Conservation (phyloP, 2,888 invertebrate genomes). For the Nomada fucata region DNA sequence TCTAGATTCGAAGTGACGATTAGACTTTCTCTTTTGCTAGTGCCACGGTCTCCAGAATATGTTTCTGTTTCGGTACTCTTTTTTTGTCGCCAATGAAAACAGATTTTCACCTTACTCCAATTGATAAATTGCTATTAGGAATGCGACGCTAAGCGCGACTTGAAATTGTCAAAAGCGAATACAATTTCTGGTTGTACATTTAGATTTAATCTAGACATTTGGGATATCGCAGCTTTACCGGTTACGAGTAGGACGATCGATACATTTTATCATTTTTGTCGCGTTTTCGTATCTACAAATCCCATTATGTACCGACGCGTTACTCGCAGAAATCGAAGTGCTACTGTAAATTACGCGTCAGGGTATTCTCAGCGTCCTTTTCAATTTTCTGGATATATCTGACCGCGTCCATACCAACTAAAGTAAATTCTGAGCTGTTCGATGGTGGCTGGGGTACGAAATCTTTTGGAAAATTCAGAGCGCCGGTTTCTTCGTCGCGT, state of each 20-base stretch:
- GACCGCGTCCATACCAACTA: constrained; percentile 73
- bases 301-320: no score
- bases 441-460: constrained; percentile 67
- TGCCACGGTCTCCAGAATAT: neutral
- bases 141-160: no score
- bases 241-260: neutral
- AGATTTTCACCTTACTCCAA: no score
- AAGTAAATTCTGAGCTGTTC: constrained; percentile 67
- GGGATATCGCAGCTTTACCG: neutral
- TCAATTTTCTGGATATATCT: constrained; percentile 71
- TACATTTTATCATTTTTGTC: neutral
- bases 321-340: neutral
- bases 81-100: no score
- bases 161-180: no score
- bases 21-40: neutral
- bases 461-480: constrained; percentile 71
- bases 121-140: no score
- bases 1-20: constrained; percentile 40
- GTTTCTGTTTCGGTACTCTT: neutral
- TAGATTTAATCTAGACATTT: no score
- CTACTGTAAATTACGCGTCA: constrained; percentile 35
- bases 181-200: no score
- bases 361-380: constrained; percentile 50
- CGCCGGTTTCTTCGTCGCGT: constrained; percentile 64
- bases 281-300: neutral